Evolutionary conservation across 2,888 invertebrate species (phyloP), one percentile per base, ranked within the genome.

Genomic region (Trissolcus brochymenae): DNA sequence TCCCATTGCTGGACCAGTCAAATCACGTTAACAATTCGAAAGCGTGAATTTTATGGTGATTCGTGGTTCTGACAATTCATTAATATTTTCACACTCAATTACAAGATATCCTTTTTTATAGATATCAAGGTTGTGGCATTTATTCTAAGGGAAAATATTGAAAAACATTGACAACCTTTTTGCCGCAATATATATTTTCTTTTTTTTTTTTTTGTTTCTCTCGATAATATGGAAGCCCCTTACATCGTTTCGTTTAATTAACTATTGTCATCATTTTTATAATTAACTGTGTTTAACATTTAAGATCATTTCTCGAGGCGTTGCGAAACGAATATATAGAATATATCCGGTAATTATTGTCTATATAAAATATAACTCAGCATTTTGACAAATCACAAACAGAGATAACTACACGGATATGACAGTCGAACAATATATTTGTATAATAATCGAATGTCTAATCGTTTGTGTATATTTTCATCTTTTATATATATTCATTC

Each of bases 171-270:
- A 11, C 35, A 35, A 35, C 35, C 35, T 35, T 79, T 79, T 79
- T 49, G 67, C 50, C 57, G 60, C 64, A 66, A 79, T 78, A 76
- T 79, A 76, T 79, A 72, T 72, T 74, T 82, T 76, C 65, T 72
- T 82, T 74, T 76, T 78, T 81, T 80, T 82, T 78, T n/a, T n/a
- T 54, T 68, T 68, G 53, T 61, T 21, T 65, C 40, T 70, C 11
- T 78, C 83, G 81, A 79, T 82, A 84, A 84, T 83, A 84, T 83
- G 86, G 86, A 85, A 86, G 87, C 85, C 84, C 82, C 83, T 84
- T 87, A 87, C 84, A 88, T 83, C 78, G 76, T 82, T 67, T 68
- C 46, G 46, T 46, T 21, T 78, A 75, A 73, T 68, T 49, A 21
- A 14, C 81, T 81, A 72, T 76, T 81, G 73, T 82, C 76, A 56